Percentiles rank a stretch among this genome's conserved stretches.
These are phyloP conservation scores for Megastigmus dorsalis DNA, from an alignment of 2,888 invertebrate genomes.

Conservation along the genomic window DNA sequence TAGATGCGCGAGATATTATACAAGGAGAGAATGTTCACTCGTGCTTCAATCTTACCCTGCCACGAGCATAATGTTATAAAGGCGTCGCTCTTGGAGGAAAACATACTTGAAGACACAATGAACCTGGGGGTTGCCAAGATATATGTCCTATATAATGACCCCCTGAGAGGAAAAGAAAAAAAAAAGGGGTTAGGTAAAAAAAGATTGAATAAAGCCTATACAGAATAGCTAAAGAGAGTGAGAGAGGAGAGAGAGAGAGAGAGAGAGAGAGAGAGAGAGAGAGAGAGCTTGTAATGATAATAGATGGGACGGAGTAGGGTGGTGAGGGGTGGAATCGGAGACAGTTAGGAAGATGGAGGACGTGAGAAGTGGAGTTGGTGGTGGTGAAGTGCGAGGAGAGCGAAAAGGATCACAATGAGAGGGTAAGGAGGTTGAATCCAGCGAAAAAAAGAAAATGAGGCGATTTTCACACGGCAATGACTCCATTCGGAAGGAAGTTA, in stretches of 20 bases:
- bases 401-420: background rate
- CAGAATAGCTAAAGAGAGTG: slow-evolving; percentile 14
- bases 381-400: background rate
- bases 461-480: slow-evolving; percentile 15
- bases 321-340: background rate
- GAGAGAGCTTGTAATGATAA: slow-evolving; percentile 29
- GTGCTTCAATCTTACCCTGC: background rate
- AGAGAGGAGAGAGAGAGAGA: slow-evolving; percentile 14
- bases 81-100: background rate
- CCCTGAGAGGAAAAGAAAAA: background rate
- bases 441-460: slow-evolving; percentile 3
- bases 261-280: slow-evolving; percentile 19
- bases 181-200: slow-evolving; percentile 21
- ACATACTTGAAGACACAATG: slow-evolving; percentile 5
- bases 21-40: background rate
- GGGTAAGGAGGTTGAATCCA: background rate
- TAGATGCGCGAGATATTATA: slow-evolving; percentile 3
- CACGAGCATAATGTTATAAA: slow-evolving; percentile 2
- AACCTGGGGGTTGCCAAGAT: background rate
- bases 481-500: slow-evolving; percentile 1
- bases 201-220: slow-evolving; percentile 12
- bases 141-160: background rate
- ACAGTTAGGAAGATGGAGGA: slow-evolving; percentile 37
- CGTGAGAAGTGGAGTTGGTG: slow-evolving; percentile 10
- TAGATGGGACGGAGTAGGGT: slow-evolving; percentile 9